Evolutionary conservation across 2,113 vertebrate species (phyloP).

Genomic region (Centrocercus urophasianus): DNA sequence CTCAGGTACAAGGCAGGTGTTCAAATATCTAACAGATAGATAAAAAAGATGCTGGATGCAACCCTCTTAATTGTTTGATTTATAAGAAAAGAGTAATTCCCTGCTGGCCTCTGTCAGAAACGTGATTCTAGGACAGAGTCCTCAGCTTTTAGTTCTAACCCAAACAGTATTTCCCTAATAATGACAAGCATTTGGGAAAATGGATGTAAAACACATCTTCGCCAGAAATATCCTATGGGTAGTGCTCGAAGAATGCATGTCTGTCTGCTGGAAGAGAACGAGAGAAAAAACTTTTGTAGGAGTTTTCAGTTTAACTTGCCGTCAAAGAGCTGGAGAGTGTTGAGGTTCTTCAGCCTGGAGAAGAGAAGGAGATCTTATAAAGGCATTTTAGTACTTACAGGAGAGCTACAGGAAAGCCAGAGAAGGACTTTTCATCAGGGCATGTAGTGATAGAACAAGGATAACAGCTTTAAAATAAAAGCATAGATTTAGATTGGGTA

Average conservation of each 20-base stretch:
- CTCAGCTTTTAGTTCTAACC: neutral
- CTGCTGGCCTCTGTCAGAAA: neutral
- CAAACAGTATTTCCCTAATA: fast-evolving
- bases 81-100: neutral
- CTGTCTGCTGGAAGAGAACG: neutral
- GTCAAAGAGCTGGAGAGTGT: neutral
- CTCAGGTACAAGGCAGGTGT: neutral
- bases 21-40: neutral
- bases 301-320: neutral
- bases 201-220: neutral
- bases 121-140: neutral
- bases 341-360: neutral
- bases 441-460: neutral
- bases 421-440: neutral
- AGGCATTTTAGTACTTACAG: neutral
- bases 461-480: neutral
- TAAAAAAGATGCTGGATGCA: neutral
- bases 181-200: neutral
- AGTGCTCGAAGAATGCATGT: neutral
- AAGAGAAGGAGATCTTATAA: neutral
- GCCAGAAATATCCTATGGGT: neutral
- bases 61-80: neutral
- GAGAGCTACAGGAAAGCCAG: neutral
- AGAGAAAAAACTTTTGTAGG: neutral
- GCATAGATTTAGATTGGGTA: neutral